Evolutionary conservation across 1,140 invertebrate species (phyloP).

Genomic region (Drosophila prosaltans): DNA sequence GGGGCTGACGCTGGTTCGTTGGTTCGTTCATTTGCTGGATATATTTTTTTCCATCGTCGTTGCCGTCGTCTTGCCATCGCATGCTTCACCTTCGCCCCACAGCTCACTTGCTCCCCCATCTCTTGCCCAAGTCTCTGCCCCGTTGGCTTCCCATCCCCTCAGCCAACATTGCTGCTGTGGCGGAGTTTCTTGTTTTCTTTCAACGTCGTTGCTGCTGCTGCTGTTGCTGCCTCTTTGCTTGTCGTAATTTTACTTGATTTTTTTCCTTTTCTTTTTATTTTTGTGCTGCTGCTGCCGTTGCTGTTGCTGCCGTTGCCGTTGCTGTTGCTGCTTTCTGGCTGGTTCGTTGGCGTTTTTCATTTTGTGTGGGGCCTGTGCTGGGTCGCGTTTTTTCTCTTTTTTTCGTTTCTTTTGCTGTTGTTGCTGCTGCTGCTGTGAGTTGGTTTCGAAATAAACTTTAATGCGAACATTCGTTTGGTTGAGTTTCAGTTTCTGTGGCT

Average conservation of each 20-base stretch:
- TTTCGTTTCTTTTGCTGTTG: conserved; percentile 18
- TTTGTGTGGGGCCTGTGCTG: conserved; percentile 50
- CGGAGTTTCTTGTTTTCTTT: conserved; percentile 77
- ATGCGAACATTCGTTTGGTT: conserved; percentile 74
- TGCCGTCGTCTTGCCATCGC: conserved; percentile 66
- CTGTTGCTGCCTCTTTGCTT: conserved; percentile 56
- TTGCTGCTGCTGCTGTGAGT: conserved; percentile 46
- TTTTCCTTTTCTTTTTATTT: conserved; percentile 42
- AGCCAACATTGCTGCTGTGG: conserved; percentile 42
- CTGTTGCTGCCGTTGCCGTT: conserved; percentile 28
- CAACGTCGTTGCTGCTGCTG: conserved; percentile 50
- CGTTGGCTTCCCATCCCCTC: not conserved
- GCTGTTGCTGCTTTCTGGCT: conserved; percentile 42
- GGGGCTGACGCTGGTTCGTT: conserved; percentile 54
- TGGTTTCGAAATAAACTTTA: conserved; percentile 79
- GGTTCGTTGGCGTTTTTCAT: conserved; percentile 64
- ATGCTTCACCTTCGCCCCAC: conserved; percentile 79
- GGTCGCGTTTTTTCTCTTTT: conserved; percentile 37
- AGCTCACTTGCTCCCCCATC: conserved; percentile 32
- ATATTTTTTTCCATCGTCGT: conserved; percentile 44
- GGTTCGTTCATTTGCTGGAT: conserved; percentile 66
- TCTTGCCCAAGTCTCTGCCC: not conserved
- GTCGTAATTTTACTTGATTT: conserved; percentile 79
- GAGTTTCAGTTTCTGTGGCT: conserved; percentile 74
- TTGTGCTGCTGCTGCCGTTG: conserved; percentile 34